phyloP scores from a whole-genome alignment of 2,888 invertebrate species.

The Ormyrus labotus region DNA sequence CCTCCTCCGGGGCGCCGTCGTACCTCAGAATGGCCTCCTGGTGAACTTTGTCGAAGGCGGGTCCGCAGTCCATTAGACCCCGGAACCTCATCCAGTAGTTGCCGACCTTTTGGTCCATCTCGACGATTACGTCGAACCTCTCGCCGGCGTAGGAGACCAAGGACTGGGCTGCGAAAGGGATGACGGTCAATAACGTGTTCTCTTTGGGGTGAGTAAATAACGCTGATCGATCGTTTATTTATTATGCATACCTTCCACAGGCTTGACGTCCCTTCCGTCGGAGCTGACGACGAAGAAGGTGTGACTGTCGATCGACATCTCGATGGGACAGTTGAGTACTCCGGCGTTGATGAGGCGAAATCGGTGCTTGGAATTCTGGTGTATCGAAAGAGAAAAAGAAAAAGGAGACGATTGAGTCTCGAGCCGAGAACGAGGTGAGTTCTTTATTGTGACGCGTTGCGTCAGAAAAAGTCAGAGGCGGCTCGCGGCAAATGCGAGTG shows the following conservation, averaged over 20 bases:
- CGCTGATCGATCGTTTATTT: no score
- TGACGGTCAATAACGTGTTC: neutral
- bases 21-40: slow-evolving; percentile 85
- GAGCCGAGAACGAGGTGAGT: no score
- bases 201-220: no score
- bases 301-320: slow-evolving; percentile 89
- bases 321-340: slow-evolving; percentile 91
- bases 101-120: slow-evolving; percentile 83
- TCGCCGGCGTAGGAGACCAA: slow-evolving; percentile 92
- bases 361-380: slow-evolving; percentile 79
- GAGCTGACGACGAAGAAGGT: slow-evolving; percentile 86
- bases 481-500: no score
- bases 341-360: slow-evolving; percentile 91
- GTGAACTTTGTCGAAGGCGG: slow-evolving; percentile 81
- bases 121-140: slow-evolving; percentile 88
- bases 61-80: slow-evolving; percentile 92
- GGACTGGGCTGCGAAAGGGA: slow-evolving; percentile 77
- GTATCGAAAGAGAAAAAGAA: no score
- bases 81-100: slow-evolving; percentile 90
- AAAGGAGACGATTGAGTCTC: no score
- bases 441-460: no score
- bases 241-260: slow-evolving; percentile 80
- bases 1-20: slow-evolving; percentile 77
- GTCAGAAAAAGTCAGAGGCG: no score
- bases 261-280: slow-evolving; percentile 87